Conservation (phyloP, 2,113 vertebrate genomes). For the Oophaga pumilio region DNA sequence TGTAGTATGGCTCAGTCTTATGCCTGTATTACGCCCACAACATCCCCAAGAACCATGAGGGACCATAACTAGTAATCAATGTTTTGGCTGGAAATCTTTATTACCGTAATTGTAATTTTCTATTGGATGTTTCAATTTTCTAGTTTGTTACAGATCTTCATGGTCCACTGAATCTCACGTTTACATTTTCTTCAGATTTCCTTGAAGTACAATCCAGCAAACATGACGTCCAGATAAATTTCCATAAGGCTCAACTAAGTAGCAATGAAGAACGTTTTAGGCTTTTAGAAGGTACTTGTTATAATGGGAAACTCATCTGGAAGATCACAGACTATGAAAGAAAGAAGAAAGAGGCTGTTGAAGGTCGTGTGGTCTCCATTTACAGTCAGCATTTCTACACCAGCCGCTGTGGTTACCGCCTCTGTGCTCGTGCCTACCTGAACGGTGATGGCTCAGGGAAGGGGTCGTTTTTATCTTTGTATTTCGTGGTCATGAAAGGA, state of each 20-base stretch:
- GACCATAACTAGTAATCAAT: neutral
- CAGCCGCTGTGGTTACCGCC: constrained; percentile 85
- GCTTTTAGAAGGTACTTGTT: constrained; percentile 82
- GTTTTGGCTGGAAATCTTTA: neutral
- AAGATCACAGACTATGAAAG: constrained; percentile 83
- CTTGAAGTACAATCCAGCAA: constrained; percentile 77
- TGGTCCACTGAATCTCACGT: neutral
- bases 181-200: constrained; percentile 64
- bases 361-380: constrained; percentile 75
- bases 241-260: constrained; percentile 80
- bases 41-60: neutral
- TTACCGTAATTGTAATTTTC: neutral
- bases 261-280: constrained; percentile 82
- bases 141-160: neutral
- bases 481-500: constrained; percentile 88
- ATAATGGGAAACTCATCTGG: constrained; percentile 89
- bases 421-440: constrained; percentile 81
- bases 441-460: constrained; percentile 85
- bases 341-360: constrained; percentile 76
- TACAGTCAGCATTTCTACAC: constrained; percentile 87
- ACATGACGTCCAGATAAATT: constrained; percentile 76
- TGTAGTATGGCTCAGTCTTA: no score
- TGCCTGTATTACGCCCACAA: no score
- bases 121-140: neutral
- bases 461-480: constrained; percentile 86